Base-by-base conservation (phyloP, 2,797 vertebrate species). In the Anguilla marmorata region DNA sequence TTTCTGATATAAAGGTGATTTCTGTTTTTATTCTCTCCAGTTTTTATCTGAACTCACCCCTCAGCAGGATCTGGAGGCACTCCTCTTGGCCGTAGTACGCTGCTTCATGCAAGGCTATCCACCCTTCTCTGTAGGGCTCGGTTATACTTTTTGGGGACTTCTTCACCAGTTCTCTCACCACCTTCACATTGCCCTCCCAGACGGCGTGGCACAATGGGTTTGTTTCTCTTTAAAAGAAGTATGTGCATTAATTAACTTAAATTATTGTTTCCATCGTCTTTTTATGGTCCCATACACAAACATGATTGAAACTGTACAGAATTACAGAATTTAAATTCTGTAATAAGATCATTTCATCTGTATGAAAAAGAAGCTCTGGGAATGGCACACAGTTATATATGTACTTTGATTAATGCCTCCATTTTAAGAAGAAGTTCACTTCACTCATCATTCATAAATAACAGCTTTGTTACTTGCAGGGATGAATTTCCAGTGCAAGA, bases 21-120 rank as follows among this genome's bases (percentile, higher is more conserved):
- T 76, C 48, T 21, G 27, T 19, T 54, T 30, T 5, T 48, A 1
- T 8, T 74, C 41, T 33, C 11, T 7, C 9, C 14, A 74, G 66
- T 54, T 6, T 58, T 52, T 30, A 76, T 45, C 19, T 50, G n/a
- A 37, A 86, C 95, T 95, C 86, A 97, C 97, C 95, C 94, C 90
- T 92, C 54, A 97, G 94, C 88, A 98, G 88, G 37, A 96, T 52
- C 89, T 93, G 94, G 79, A 97, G 91, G 87, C 97, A 97, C 60
- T 93, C 92, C 76, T 94, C 90, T 93, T 96, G 93, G 85, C 96
- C 97, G 0, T 96, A 97, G 90, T 96, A 97, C 0, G 96, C 97
- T 4, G 95, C 95, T 91, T 97, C 97, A 0, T 98, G 97, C n/a
- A 98, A 91, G 0, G 96, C 96, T 85, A 97, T 89, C 97, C 97